phyloP scores from a whole-genome alignment of 1,140 invertebrate species.

The Zaprionus lachaisei region DNA sequence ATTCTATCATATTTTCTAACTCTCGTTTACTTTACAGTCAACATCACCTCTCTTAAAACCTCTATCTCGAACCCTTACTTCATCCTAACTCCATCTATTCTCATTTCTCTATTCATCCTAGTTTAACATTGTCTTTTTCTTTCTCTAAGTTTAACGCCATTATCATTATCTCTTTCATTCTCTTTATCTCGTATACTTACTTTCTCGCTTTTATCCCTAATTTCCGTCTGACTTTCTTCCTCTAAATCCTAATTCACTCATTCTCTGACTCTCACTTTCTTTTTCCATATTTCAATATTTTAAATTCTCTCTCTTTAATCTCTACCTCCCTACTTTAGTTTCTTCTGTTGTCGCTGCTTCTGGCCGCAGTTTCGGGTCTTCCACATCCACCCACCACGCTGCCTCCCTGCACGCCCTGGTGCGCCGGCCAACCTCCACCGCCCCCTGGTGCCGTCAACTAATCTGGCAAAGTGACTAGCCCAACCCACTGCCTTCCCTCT shows the following conservation, averaged over 20 bases:
- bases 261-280: background rate
- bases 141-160: background rate
- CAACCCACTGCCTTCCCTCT: background rate
- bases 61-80: no score
- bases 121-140: background rate
- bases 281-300: background rate
- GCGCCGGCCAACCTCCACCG: conserved; percentile 54
- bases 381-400: background rate
- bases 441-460: conserved; percentile 57
- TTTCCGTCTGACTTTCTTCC: background rate
- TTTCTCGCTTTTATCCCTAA: background rate
- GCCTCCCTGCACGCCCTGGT: conserved; percentile 51
- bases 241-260: background rate
- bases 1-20: background rate
- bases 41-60: no score
- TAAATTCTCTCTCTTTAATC: background rate
- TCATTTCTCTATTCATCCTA: background rate
- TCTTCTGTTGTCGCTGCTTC: conserved; percentile 35
- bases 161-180: background rate
- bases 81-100: no score
- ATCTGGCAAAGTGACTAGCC: conserved; percentile 4
- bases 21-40: background rate
- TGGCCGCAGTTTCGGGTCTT: conserved; percentile 10
- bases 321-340: conserved; percentile 16
- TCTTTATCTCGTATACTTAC: background rate